A percentile compares a stretch with the other conserved stretches of the same genome.
Conservation (phyloP, 2,113 vertebrate genomes). For the Dasyornis broadbenti region DNA sequence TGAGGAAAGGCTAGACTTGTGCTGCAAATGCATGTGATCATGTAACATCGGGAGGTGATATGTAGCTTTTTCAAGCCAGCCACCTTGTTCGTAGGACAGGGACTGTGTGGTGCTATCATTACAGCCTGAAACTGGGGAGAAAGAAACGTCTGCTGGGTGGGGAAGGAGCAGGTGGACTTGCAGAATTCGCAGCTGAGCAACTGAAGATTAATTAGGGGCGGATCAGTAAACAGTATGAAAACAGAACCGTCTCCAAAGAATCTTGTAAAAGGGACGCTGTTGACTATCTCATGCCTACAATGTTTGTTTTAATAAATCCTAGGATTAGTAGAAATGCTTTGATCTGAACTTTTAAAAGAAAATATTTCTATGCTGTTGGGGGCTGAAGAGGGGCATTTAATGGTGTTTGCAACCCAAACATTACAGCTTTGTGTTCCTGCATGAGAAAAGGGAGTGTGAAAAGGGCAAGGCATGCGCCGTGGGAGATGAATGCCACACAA, state of each 20-base stretch:
- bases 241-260: constrained; percentile 47
- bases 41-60: not conserved
- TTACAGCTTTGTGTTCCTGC: constrained; percentile 46
- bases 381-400: constrained; percentile 45
- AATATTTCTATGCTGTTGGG: constrained; percentile 60
- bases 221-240: constrained; percentile 43
- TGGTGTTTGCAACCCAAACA: constrained; percentile 57
- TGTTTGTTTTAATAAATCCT: constrained; percentile 62
- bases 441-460: constrained; percentile 38
- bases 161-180: constrained; percentile 44
- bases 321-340: constrained; percentile 61
- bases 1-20: constrained; percentile 37
- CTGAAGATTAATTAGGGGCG: constrained; percentile 47
- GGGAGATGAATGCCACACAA: constrained; percentile 40
- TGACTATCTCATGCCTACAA: constrained; percentile 45
- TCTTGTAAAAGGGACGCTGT: constrained; percentile 49
- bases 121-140: not conserved
- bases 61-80: constrained; percentile 18
- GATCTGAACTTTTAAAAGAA: constrained; percentile 58
- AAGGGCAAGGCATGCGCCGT: constrained; percentile 18
- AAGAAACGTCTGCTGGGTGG: not conserved
- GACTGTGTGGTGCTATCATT: constrained; percentile 6
- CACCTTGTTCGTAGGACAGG: constrained; percentile 18
- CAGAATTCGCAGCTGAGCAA: constrained; percentile 40
- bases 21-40: not conserved